Percentiles rank a stretch among this genome's conserved stretches.
Evolutionary conservation across 2,888 invertebrate species (phyloP).

Genomic region (Patella caerulea): DNA sequence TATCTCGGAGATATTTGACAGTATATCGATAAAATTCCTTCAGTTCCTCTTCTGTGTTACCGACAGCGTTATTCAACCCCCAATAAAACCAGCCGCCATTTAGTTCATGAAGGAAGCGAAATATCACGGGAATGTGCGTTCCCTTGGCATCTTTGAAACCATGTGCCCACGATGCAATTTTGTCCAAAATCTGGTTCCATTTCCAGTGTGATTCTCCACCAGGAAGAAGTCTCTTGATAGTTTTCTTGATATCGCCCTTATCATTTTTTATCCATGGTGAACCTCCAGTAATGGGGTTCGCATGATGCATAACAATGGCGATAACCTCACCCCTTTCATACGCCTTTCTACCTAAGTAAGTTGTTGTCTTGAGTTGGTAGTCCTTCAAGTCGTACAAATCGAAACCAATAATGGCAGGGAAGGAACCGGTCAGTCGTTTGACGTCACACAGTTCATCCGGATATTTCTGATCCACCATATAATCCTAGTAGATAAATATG

Average conservation of each 20-base stretch:
- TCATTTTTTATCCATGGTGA: conserved; percentile 26
- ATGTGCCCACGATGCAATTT: conserved; percentile 30
- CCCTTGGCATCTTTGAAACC: conserved; percentile 31
- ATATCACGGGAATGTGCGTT: conserved; percentile 34
- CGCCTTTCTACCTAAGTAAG: conserved; percentile 28
- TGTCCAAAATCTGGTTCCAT: conserved; percentile 26
- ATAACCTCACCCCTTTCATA: conserved; percentile 28
- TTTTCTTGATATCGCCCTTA: conserved; percentile 26
- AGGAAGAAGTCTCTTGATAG: conserved; percentile 28
- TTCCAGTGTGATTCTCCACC: conserved; percentile 33
- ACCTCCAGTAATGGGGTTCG: conserved; percentile 34
- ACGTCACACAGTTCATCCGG: conserved; percentile 38
- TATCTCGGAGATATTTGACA: conserved; percentile 33
- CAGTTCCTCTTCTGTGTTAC: conserved; percentile 34
- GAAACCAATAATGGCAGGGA: conserved; percentile 39
- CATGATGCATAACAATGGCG: conserved; percentile 33
- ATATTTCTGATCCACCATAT: conserved; percentile 17
- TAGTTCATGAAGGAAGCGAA: conserved; percentile 42
- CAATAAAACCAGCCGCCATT: conserved; percentile 46
- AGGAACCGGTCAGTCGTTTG: conserved; percentile 35
- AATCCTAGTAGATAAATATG: conserved; percentile 13
- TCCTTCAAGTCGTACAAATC: conserved; percentile 27
- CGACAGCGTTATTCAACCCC: conserved; percentile 29
- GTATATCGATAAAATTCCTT: conserved; percentile 33
- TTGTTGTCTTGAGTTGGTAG: conserved; percentile 3